Percentiles rank a stretch among this genome's conserved stretches.
Evolutionary conservation across 1,140 invertebrate species (phyloP).

Genomic region (Bombus consobrinus): DNA sequence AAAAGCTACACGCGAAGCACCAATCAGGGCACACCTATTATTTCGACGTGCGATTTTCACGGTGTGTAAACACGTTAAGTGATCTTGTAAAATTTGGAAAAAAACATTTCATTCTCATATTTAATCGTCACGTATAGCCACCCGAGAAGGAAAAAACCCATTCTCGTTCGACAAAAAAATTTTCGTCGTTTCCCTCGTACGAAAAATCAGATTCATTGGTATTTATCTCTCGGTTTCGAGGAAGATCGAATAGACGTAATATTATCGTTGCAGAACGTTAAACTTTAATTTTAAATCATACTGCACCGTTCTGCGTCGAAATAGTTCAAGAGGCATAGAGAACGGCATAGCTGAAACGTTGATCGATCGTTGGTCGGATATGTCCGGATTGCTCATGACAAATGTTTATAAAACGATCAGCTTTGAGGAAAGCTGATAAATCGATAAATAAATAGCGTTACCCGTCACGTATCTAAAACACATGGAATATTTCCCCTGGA

Average conservation of each 20-base stretch:
- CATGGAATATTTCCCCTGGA: background rate
- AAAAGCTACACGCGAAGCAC: constrained; percentile 49
- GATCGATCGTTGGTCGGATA: constrained; percentile 55
- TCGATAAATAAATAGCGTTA: constrained; percentile 57
- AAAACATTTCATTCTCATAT: background rate
- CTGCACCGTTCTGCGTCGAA: constrained; percentile 7
- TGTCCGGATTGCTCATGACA: constrained; percentile 58
- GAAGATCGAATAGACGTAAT: background rate
- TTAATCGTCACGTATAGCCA: background rate
- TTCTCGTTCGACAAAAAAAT: background rate
- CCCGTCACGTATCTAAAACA: background rate
- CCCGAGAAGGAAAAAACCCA: background rate
- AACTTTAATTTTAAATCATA: constrained; percentile 13
- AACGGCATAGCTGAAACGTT: constrained; percentile 45
- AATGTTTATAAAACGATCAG: constrained; percentile 67
- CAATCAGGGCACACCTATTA: constrained; percentile 54
- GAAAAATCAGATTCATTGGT: background rate
- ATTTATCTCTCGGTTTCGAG: background rate
- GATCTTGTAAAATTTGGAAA: constrained; percentile 28
- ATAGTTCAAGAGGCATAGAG: constrained; percentile 20
- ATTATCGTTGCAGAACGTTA: background rate
- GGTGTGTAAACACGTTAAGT: constrained; percentile 59
- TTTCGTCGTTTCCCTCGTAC: too few relatives aligned
- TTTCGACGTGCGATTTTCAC: constrained; percentile 54
- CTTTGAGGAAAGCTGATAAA: constrained; percentile 45